Evolutionary conservation across 2,797 vertebrate genomes (phyloP), one percentile per base, ranked within the genome.

Genomic region (Sciurus vulgaris): DNA sequence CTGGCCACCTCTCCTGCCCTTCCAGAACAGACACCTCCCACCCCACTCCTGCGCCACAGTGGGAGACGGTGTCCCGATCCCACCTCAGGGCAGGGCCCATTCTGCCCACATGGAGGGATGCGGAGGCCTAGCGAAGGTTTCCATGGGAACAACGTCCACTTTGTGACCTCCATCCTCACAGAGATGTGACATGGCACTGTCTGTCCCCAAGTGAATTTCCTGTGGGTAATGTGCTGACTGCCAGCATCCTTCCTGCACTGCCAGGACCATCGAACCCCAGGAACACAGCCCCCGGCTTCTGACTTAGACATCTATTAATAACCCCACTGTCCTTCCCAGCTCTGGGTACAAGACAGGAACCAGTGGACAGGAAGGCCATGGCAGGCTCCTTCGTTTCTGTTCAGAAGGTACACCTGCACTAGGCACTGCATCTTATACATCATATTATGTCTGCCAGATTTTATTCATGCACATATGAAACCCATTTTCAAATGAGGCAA

Each of bases 1-100:
- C 61, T 0, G 0, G 15, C 2, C 2, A 0, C 17, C 11, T 47
- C 59, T 13, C 28, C 35, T 1, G n/a, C 5, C 2, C 6, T 14
- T 12, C 10, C 22, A 2, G 2, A 6, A 14, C 1, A 1, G 10
- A 0, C n/a, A 7, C 10, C n/a, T 61, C 59, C 56, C 24, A 26
- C 59, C 59, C 1, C 12, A 26, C 35, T 13, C 10, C 15, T 38
- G 8, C 4, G 12, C 51, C 30, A n/a, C 56, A 41, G 22, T 33
- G 56, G 30, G 35, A 44, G 41, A 70, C 1, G n/a, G 20, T 2
- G 5, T 7, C 1, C 4, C 0, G 17, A 2, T 2, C 20, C 22
- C 65, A 74, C 26, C 2, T 83, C 20, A 0, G 2, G 5, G 65
- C 38, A 76, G 63, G 82, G 17, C 72, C 76, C 18, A 28, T 24